Evolutionary conservation across 2,797 vertebrate genomes (phyloP).

Genomic region (Sebastiscus tertius): DNA sequence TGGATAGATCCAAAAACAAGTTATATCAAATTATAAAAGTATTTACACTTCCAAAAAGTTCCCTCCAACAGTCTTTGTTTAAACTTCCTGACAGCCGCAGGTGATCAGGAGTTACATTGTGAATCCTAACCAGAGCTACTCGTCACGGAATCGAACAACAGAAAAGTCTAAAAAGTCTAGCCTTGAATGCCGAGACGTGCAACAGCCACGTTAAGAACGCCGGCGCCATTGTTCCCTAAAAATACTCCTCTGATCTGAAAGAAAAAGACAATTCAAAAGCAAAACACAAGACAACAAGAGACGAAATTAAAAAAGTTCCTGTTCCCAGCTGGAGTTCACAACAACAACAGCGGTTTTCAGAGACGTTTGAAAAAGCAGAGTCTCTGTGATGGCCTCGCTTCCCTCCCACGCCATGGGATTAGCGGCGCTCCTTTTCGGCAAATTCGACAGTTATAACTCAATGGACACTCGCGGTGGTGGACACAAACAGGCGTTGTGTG

Average conservation of each 20-base stretch:
- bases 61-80: not conserved
- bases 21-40: not conserved
- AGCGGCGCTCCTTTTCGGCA: not conserved
- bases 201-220: not conserved
- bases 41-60: not conserved
- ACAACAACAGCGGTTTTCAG: not conserved
- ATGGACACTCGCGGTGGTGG: not conserved
- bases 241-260: not conserved
- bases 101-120: not conserved
- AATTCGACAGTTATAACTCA: constrained; percentile 45
- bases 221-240: not conserved
- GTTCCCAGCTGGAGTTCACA: not conserved
- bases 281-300: not conserved
- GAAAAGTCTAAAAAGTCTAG: not conserved
- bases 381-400: not conserved
- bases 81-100: not conserved
- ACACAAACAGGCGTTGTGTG: not conserved
- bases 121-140: not conserved
- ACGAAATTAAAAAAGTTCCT: not conserved
- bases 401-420: constrained; percentile 43
- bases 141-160: not conserved
- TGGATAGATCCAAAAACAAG: not conserved
- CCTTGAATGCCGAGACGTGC: not conserved
- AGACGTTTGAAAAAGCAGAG: constrained; percentile 6
- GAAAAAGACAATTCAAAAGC: not conserved